A percentile compares a stretch with the other conserved stretches of the same genome.
These are phyloP conservation scores for Pipistrellus pipistrellus DNA, from an alignment of 2,797 vertebrate species.

Conservation along the genomic window DNA sequence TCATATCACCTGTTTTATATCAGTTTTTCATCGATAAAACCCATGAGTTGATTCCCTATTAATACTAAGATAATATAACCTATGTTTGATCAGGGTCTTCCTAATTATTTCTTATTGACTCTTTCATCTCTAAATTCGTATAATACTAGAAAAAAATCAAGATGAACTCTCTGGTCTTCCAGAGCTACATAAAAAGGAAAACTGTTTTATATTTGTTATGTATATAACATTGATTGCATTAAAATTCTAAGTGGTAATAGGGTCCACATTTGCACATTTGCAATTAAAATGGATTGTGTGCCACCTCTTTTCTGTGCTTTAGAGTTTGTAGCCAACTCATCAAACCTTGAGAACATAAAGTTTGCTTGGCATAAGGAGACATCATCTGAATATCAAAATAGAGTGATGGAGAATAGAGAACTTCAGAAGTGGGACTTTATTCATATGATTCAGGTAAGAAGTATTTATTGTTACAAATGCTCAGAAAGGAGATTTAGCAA, in stretches of 20 bases:
- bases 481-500: slow-evolving; percentile 59
- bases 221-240: slow-evolving; percentile 77
- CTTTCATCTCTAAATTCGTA: slow-evolving; percentile 61
- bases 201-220: slow-evolving; percentile 68
- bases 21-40: slow-evolving; percentile 43
- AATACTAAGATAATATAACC: neutral
- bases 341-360: slow-evolving; percentile 91
- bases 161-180: slow-evolving; percentile 54
- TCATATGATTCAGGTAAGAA: slow-evolving; percentile 97
- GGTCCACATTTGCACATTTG: slow-evolving; percentile 84
- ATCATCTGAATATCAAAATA: slow-evolving; percentile 92
- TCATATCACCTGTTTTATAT: slow-evolving; percentile 4
- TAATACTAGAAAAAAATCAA: neutral
- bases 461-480: slow-evolving; percentile 64
- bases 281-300: slow-evolving; percentile 84
- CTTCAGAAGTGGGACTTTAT: slow-evolving; percentile 95
- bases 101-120: slow-evolving; percentile 54
- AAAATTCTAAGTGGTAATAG: slow-evolving; percentile 80
- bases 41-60: slow-evolving; percentile 18
- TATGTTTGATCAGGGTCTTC: slow-evolving; percentile 25
- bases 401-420: slow-evolving; percentile 89
- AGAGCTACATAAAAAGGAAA: slow-evolving; percentile 63
- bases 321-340: slow-evolving; percentile 90
- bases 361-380: slow-evolving; percentile 95
- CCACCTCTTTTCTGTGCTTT: slow-evolving; percentile 73